Percentiles rank a stretch among this genome's conserved stretches.
phyloP scores from a whole-genome alignment of 2,113 vertebrate species.

The Mesitornis unicolor region DNA sequence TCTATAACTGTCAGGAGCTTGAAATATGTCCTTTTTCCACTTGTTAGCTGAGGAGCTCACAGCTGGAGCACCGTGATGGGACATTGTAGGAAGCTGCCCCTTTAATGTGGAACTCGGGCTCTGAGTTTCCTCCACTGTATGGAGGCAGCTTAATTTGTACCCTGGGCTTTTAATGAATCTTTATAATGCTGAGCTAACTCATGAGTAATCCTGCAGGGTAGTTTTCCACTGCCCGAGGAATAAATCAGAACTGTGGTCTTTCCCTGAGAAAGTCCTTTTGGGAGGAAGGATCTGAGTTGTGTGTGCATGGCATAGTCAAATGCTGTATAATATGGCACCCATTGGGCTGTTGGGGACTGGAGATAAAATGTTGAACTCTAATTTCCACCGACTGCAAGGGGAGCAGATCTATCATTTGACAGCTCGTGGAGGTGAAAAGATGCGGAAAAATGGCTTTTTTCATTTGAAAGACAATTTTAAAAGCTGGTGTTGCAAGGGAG shows the following conservation, averaged over 20 bases:
- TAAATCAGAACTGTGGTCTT: neutral
- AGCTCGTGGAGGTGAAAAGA: neutral
- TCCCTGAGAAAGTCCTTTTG: neutral
- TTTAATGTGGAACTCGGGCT: neutral
- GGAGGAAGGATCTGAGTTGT: neutral
- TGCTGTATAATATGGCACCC: neutral
- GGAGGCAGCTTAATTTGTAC: neutral
- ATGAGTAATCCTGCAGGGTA: neutral
- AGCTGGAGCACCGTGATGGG: neutral
- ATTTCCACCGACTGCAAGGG: neutral
- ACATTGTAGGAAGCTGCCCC: accelerated
- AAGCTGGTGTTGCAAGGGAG: neutral
- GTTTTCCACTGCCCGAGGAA: neutral
- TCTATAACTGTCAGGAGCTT: neutral
- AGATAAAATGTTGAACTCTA: neutral
- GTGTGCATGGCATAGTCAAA: neutral
- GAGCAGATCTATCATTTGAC: neutral
- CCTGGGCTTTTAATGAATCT: neutral
- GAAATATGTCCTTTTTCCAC: neutral
- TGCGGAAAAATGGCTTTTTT: too few relatives aligned
- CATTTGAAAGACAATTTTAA: neutral
- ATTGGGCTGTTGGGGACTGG: neutral
- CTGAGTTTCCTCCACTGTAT: neutral
- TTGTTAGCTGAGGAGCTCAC: neutral
- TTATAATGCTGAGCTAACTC: neutral